Conservation (phyloP, 1,140 invertebrate species). For the Bombus soroeensis region DNA sequence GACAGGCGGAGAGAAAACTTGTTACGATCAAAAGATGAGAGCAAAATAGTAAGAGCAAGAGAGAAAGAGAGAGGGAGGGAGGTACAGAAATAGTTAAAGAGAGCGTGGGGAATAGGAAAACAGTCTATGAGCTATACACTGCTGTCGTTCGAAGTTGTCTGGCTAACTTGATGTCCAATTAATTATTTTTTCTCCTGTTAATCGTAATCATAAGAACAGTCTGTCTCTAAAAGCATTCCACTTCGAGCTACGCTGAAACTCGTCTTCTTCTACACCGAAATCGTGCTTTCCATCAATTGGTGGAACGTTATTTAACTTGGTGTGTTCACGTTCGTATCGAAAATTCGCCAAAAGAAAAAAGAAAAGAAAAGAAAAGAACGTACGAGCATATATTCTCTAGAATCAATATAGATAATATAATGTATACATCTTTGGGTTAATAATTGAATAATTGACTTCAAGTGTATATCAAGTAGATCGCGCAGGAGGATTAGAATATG, state of each 20-base stretch:
- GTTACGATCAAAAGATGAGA: conserved; percentile 31
- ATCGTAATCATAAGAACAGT: neutral
- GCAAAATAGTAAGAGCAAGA: conserved; percentile 10
- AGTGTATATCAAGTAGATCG: conserved; percentile 72
- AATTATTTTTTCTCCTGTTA: conserved; percentile 4
- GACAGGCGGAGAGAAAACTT: conserved; percentile 40
- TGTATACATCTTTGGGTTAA: conserved; percentile 71
- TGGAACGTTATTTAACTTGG: neutral
- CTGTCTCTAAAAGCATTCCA: neutral
- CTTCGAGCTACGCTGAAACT: neutral
- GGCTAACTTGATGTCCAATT: neutral
- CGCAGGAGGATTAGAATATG: conserved; percentile 65
- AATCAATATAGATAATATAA: conserved; percentile 71
- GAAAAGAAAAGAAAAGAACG: neutral
- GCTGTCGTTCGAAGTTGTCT: conserved; percentile 8
- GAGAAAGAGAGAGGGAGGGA: neutral
- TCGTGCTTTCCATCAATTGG: neutral
- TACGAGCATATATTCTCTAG: conserved; percentile 49
- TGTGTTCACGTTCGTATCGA: conserved; percentile 43
- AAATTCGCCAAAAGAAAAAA: conserved; percentile 55
- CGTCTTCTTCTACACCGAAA: too few species aligned
- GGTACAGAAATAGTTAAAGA: neutral
- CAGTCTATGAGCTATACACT: conserved; percentile 17
- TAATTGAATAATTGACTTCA: conserved; percentile 81
- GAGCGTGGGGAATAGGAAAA: conserved; percentile 13